A percentile compares a stretch with the other conserved stretches of the same genome.
phyloP scores from a whole-genome alignment of 2,113 vertebrate genomes.

The Ornithorhynchus anatinus region DNA sequence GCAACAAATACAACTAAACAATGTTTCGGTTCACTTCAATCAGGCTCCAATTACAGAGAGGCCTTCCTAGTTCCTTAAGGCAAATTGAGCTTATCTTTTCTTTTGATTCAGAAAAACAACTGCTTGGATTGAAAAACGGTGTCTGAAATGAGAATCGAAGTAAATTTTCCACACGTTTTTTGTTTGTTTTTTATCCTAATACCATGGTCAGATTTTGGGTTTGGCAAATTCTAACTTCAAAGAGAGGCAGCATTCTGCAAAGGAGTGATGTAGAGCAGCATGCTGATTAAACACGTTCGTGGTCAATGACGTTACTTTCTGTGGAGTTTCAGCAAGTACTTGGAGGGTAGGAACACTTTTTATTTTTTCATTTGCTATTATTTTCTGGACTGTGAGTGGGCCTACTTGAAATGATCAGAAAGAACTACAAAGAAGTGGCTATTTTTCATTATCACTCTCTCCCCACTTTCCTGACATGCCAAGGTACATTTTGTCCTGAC shows the following conservation, averaged over 20 bases:
- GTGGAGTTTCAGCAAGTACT: conserved; percentile 22
- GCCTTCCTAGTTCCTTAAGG: conserved; percentile 76
- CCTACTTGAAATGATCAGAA: conserved; percentile 42
- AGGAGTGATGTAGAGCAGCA: too few species aligned
- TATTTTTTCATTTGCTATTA: background rate
- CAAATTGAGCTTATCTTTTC: conserved; percentile 71
- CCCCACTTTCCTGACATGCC: conserved; percentile 18
- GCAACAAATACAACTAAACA: conserved; percentile 83
- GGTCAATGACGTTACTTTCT: background rate
- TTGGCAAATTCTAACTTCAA: too few species aligned
- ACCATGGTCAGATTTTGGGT: too few species aligned
- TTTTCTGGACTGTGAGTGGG: conserved; percentile 21
- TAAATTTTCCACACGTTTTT: too few species aligned
- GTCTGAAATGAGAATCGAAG: conserved; percentile 26
- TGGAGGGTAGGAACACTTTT: background rate
- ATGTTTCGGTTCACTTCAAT: conserved; percentile 71
- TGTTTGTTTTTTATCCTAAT: too few species aligned
- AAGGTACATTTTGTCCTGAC: conserved; percentile 24
- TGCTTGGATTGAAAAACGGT: conserved; percentile 38
- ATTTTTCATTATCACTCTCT: background rate
- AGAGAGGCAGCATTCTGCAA: background rate
- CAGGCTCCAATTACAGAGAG: conserved; percentile 71
- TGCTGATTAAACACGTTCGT: background rate
- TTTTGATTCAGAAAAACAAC: conserved; percentile 50
- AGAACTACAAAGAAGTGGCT: conserved; percentile 26